Conservation (phyloP, 2,888 invertebrate genomes). For the Chymomyza procnemis region DNA sequence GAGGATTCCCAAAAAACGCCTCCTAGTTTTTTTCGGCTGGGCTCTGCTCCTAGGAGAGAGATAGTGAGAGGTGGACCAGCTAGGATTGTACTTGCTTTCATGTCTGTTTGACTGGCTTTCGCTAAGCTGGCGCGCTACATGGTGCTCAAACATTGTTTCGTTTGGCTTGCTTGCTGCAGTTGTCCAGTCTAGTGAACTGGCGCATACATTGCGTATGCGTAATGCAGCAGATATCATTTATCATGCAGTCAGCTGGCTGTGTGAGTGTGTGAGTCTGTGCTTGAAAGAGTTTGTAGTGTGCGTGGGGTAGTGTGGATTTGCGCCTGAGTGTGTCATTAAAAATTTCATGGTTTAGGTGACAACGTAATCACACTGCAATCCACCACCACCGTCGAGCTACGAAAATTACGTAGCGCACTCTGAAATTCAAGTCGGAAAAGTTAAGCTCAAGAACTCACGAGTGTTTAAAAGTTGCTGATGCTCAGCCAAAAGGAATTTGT, state of each 20-base stretch:
- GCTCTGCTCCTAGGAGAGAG: too few relatives aligned
- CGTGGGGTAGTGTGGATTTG: background rate
- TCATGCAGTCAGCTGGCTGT: slow-evolving; percentile 45
- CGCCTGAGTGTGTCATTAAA: slow-evolving; percentile 61
- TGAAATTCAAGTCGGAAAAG: background rate
- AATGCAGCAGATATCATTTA: slow-evolving; percentile 53
- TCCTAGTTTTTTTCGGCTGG: background rate
- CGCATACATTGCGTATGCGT: background rate
- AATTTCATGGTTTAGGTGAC: slow-evolving; percentile 62
- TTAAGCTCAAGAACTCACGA: background rate
- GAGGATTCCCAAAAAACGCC: background rate
- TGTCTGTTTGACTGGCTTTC: slow-evolving; percentile 47
- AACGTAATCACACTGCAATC: slow-evolving; percentile 55
- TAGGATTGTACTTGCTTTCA: background rate
- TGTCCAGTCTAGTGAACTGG: background rate
- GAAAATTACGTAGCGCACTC: background rate
- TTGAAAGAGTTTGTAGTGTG: too few relatives aligned
- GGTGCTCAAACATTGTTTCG: background rate
- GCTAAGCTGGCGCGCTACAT: slow-evolving; percentile 38
- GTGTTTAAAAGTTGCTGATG: too few relatives aligned
- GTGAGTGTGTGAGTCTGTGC: background rate
- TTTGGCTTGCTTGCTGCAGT: slow-evolving; percentile 18
- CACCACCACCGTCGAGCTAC: background rate
- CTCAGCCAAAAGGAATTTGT: too few relatives aligned
- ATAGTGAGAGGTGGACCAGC: background rate